Evolutionary conservation across 2,797 vertebrate species (phyloP).

Genomic region (Macrochelys suwanniensis): DNA sequence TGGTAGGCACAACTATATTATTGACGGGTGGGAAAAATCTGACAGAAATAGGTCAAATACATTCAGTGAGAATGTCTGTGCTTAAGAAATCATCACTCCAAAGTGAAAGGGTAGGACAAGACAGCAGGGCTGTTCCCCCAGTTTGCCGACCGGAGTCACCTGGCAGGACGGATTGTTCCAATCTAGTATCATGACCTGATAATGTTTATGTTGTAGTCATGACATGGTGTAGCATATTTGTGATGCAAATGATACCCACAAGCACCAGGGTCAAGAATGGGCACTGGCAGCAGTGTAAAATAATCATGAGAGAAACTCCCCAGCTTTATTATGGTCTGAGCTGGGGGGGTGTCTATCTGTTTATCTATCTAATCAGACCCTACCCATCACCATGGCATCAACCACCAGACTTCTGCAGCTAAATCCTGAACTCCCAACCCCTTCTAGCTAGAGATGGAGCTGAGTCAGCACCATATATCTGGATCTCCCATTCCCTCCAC

Average conservation of each 20-base stretch:
- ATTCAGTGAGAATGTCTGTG: background rate
- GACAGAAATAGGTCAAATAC: background rate
- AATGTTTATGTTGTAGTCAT: background rate
- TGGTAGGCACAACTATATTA: background rate
- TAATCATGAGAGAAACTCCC: background rate
- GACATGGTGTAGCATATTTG: background rate
- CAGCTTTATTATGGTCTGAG: background rate
- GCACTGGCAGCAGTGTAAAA: background rate
- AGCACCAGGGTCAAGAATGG: background rate
- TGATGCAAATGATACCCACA: background rate
- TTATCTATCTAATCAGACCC: background rate
- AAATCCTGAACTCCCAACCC: background rate
- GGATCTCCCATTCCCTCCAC: background rate
- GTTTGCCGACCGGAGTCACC: background rate
- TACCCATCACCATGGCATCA: background rate
- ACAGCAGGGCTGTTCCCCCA: background rate
- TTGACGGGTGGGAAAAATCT: background rate
- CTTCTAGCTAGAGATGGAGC: background rate
- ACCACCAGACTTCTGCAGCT: background rate
- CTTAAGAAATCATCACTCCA: background rate
- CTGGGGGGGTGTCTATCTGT: background rate
- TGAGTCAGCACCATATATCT: accelerated
- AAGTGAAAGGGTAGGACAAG: background rate
- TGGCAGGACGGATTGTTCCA: background rate
- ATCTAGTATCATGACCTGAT: background rate